Conservation (phyloP, 2,888 invertebrate species). For the Limnephilus marmoratus region DNA sequence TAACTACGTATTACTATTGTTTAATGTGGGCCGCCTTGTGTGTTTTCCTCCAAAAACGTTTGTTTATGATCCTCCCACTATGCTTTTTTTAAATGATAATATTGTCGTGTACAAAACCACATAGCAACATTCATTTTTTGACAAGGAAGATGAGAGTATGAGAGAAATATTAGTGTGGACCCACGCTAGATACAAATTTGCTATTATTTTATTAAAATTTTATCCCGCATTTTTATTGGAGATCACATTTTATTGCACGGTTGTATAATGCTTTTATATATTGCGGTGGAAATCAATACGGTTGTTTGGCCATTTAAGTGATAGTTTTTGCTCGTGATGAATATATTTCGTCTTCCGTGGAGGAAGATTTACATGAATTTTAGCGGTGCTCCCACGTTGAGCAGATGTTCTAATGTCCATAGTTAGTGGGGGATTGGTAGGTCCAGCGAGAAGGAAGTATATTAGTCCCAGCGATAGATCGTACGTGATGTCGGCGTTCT, state of each 20-base stretch:
- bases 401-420: constrained; percentile 2
- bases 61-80: constrained; percentile 11
- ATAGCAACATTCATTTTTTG: not conserved
- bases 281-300: not conserved
- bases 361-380: not conserved
- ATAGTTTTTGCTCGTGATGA: not conserved
- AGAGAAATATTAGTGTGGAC: not conserved
- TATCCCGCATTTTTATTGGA: not conserved
- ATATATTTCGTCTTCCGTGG: not conserved
- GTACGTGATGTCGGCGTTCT: no score
- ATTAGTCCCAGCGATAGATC: no score
- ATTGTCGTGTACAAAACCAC: not conserved
- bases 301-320: not conserved
- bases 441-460: not conserved
- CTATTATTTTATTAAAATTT: not conserved
- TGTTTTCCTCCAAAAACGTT: not conserved
- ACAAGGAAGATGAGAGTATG: not conserved
- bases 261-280: not conserved
- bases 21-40: not conserved
- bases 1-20: not conserved
- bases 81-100: not conserved
- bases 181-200: not conserved
- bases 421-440: not conserved
- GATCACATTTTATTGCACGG: not conserved
- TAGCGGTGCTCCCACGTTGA: not conserved